A percentile compares a stretch with the other conserved stretches of the same genome.
phyloP scores from a whole-genome alignment of 2,113 vertebrate genomes.

The Stomatorhinus ivindoensis region DNA sequence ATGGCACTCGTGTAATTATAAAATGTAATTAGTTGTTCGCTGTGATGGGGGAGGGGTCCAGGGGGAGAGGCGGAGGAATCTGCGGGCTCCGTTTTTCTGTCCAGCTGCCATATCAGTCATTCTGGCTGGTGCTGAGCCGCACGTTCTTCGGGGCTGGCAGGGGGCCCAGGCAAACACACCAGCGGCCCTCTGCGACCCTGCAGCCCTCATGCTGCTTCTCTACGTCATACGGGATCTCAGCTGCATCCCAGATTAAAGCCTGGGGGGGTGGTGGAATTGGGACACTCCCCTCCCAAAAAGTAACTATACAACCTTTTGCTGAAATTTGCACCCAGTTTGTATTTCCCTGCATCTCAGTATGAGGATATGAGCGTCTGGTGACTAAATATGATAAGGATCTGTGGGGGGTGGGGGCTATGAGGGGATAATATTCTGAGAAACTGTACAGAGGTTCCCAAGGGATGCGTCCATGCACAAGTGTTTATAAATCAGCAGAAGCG shows the following conservation, averaged over 20 bases:
- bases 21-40: neutral
- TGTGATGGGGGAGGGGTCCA: neutral
- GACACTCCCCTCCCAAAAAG: neutral
- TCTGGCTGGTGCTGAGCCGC: conserved; percentile 17
- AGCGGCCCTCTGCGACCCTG: conserved; percentile 31
- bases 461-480: neutral
- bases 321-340: conserved; percentile 37
- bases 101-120: neutral
- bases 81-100: neutral
- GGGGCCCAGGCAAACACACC: conserved; percentile 37
- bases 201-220: conserved; percentile 22
- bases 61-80: neutral
- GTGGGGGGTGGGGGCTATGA: neutral
- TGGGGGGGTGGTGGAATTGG: neutral
- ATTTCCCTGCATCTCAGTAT: conserved; percentile 61
- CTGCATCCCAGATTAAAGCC: conserved; percentile 34
- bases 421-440: neutral
- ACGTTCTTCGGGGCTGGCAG: conserved; percentile 32
- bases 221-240: conserved; percentile 43
- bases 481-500: neutral
- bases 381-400: conserved; percentile 49
- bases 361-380: conserved; percentile 66
- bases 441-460: neutral
- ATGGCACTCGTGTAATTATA: neutral
- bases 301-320: conserved; percentile 13